Percentiles rank a stretch among this genome's conserved stretches.
Conservation (phyloP, 2,113 vertebrate genomes). For the Alosa alosa region DNA sequence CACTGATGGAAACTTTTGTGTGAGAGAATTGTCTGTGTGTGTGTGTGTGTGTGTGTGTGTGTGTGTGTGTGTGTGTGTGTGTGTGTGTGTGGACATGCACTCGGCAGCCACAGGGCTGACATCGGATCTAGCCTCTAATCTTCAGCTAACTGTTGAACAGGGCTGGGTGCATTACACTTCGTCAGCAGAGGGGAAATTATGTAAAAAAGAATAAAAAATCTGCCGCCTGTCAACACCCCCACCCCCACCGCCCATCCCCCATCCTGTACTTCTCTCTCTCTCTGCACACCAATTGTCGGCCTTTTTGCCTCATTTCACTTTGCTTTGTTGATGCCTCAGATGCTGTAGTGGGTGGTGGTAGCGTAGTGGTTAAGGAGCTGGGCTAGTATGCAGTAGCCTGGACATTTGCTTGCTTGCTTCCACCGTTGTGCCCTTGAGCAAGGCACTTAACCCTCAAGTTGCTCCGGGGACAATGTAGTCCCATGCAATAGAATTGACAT, state of each 20-base stretch:
- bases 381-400: no score
- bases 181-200: slow-evolving; percentile 3
- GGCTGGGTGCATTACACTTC: background rate
- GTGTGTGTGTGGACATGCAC: background rate
- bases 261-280: background rate
- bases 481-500: no score
- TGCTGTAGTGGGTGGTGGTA: background rate
- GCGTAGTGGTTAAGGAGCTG: no score
- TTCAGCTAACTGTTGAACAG: background rate
- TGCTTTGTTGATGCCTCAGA: background rate
- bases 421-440: no score
- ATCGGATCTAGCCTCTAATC: background rate
- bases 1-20: no score
- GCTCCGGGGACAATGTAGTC: no score
- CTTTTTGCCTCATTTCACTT: background rate
- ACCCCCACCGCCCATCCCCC: background rate
- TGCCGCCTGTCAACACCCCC: background rate
- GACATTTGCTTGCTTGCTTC: no score
- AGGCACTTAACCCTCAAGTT: no score
- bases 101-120: background rate
- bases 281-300: no score
- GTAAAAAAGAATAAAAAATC: background rate
- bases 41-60: background rate
- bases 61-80: background rate
- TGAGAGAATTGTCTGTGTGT: background rate